phyloP scores from a whole-genome alignment of 2,797 vertebrate species.

The Neosilurus mollespiculum region DNA sequence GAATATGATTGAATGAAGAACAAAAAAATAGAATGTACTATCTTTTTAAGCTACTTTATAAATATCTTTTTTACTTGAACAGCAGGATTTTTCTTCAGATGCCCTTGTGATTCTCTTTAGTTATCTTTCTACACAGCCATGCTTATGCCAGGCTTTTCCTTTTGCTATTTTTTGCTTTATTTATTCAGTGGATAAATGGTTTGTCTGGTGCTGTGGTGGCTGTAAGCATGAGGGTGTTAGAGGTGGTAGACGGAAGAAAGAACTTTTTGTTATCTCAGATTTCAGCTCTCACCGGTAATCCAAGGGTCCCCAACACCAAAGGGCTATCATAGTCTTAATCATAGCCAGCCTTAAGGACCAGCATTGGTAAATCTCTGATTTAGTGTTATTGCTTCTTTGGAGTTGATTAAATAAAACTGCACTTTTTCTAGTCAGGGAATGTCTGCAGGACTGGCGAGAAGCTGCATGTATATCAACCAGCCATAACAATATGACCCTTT shows the following conservation, averaged over 20 bases:
- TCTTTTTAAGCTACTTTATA: conserved; percentile 23
- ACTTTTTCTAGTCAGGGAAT: neutral
- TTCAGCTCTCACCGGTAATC: conserved; percentile 33
- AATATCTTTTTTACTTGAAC: conserved; percentile 30
- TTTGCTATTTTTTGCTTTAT: conserved; percentile 49
- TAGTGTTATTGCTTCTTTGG: conserved; percentile 22
- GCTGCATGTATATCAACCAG: neutral
- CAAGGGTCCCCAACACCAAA: conserved; percentile 32
- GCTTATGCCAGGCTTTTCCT: conserved; percentile 33
- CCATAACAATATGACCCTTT: too few species aligned
- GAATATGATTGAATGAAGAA: neutral
- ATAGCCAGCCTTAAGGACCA: conserved; percentile 18
- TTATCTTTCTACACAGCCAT: conserved; percentile 53
- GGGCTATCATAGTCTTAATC: conserved; percentile 35
- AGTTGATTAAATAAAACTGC: conserved; percentile 7
- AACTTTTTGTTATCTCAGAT: conserved; percentile 53
- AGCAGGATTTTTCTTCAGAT: conserved; percentile 48
- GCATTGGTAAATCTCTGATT: conserved; percentile 27
- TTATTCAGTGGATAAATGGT: conserved; percentile 55
- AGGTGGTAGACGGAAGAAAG: conserved; percentile 52
- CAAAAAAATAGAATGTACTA: neutral
- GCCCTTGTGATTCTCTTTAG: conserved; percentile 46
- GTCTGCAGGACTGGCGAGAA: neutral
- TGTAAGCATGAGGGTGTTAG: conserved; percentile 25
- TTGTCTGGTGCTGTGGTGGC: conserved; percentile 49